Evolutionary conservation across 2,797 vertebrate species (phyloP).

Genomic region (Chaenodraco wilsoni): DNA sequence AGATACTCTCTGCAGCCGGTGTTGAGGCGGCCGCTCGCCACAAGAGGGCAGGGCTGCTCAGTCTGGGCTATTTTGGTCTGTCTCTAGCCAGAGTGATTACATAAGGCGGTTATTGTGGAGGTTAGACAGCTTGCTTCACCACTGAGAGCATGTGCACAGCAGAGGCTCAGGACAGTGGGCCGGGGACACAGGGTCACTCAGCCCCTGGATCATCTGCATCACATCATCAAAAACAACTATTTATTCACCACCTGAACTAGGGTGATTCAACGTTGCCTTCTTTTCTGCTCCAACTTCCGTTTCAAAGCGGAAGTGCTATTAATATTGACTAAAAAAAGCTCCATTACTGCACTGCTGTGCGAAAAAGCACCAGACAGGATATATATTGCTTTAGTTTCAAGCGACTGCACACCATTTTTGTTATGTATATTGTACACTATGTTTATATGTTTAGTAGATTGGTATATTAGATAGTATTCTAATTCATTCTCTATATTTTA

Average conservation of each 20-base stretch:
- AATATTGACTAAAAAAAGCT: not conserved
- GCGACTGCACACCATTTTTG: no score
- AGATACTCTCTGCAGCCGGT: constrained; percentile 28
- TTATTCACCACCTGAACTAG: no score
- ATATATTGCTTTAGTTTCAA: no score
- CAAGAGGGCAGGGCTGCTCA: constrained; percentile 79
- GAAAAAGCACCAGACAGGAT: not conserved
- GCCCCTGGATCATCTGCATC: constrained; percentile 40
- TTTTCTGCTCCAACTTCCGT: no score
- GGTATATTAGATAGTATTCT: no score
- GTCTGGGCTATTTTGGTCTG: constrained; percentile 80
- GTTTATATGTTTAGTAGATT: no score
- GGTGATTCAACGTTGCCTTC: no score
- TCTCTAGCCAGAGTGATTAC: constrained; percentile 81
- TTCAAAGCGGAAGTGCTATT: no score
- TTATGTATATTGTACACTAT: no score
- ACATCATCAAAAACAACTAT: no score
- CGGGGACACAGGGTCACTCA: constrained; percentile 35
- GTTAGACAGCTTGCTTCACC: constrained; percentile 76
- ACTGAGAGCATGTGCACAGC: constrained; percentile 71
- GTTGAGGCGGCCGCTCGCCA: constrained; percentile 54
- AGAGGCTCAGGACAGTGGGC: constrained; percentile 50
- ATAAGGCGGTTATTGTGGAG: constrained; percentile 81
- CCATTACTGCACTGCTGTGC: not conserved
- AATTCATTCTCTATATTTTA: no score